These are phyloP conservation scores for Lasaia peninsularis DNA, from an alignment of 1,140 invertebrate species.

Conservation along the genomic window DNA sequence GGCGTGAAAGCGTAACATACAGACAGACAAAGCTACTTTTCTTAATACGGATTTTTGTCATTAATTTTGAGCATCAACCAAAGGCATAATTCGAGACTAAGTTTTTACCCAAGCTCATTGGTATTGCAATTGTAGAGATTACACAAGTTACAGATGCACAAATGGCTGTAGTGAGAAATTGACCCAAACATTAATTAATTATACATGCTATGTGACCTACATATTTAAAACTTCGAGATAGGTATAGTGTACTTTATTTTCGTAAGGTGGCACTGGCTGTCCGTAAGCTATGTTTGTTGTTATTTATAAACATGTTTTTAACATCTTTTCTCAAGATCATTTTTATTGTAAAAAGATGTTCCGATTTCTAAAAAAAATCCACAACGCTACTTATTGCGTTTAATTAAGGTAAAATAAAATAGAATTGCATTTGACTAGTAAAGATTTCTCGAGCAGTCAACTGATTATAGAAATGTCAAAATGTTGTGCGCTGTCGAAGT, in stretches of 20 bases:
- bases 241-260: slow-evolving; percentile 1
- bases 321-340: neutral
- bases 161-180: too few species aligned
- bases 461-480: slow-evolving; percentile 62
- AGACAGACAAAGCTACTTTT: too few species aligned
- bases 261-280: slow-evolving; percentile 1
- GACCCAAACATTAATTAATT: neutral
- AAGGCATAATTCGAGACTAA: too few species aligned
- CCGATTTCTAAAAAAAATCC: neutral
- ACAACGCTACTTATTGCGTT: neutral
- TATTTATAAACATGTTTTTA: neutral
- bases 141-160: too few species aligned
- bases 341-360: neutral
- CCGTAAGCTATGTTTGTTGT: too few species aligned
- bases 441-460: slow-evolving; percentile 39
- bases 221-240: neutral
- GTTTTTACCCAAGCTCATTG: too few species aligned
- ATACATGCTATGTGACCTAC: neutral
- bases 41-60: too few species aligned
- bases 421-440: slow-evolving; percentile 53
- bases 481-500: slow-evolving; percentile 70
- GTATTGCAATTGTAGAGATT: too few species aligned
- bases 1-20: too few species aligned
- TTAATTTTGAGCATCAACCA: too few species aligned
- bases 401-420: slow-evolving; percentile 31